These are phyloP conservation scores for Lucilia sericata DNA, from an alignment of 1,140 invertebrate genomes.

Conservation along the genomic window DNA sequence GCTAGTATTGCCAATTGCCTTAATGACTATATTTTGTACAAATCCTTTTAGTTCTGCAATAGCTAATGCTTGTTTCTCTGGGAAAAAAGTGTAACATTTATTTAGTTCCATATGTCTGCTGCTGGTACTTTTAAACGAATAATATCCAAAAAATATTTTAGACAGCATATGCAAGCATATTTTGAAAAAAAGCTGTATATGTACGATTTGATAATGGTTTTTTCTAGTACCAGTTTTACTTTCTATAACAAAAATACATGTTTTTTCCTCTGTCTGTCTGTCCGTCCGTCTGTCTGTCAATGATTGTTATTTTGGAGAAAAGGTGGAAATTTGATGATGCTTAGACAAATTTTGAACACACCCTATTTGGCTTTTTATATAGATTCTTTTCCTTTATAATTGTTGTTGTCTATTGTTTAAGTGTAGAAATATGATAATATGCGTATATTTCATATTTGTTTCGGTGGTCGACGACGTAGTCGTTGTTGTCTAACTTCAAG, in stretches of 20 bases:
- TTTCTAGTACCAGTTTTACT: constrained; percentile 31
- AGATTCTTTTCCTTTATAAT: neutral
- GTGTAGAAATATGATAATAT: constrained; percentile 40
- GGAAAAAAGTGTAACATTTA: too few species aligned
- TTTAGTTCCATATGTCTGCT: too few species aligned
- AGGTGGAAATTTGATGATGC: constrained; percentile 46
- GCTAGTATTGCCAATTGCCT: too few species aligned
- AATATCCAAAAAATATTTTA: too few species aligned
- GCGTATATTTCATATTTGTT: constrained; percentile 42
- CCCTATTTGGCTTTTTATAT: constrained; percentile 35
- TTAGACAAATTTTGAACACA: constrained; percentile 40
- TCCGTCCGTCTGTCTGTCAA: neutral
- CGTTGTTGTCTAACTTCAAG: neutral
- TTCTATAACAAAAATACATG: neutral
- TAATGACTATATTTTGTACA: too few species aligned
- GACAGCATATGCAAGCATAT: too few species aligned
- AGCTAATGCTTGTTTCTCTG: too few species aligned
- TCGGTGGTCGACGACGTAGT: neutral
- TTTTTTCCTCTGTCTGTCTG: neutral
- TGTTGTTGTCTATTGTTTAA: constrained; percentile 29
- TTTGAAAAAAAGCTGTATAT: neutral
- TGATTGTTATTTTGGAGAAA: neutral
- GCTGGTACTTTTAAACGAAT: too few species aligned
- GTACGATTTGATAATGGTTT: neutral
- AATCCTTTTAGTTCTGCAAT: too few species aligned